These are phyloP conservation scores for Drosophila eohydei DNA, from an alignment of 2,888 invertebrate genomes.

Conservation along the genomic window DNA sequence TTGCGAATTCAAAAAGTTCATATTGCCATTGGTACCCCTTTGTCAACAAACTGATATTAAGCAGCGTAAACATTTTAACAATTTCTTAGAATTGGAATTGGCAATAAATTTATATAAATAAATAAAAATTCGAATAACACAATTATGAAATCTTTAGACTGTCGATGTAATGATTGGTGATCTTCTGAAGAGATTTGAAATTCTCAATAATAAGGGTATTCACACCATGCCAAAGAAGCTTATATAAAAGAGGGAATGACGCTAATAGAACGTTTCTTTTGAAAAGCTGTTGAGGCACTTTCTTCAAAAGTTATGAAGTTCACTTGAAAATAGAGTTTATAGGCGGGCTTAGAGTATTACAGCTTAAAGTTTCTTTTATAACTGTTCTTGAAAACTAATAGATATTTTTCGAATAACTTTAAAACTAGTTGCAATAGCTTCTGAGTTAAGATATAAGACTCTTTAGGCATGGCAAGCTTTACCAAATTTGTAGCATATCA, in stretches of 20 bases:
- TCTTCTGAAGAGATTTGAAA: not conserved
- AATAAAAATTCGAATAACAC: not conserved
- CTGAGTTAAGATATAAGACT: too few relatives aligned
- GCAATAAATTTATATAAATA: not conserved
- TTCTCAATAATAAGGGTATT: conserved; percentile 20
- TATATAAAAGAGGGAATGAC: not conserved
- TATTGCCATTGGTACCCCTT: too few relatives aligned
- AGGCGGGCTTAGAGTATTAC: not conserved
- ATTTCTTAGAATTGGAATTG: not conserved
- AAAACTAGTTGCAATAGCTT: too few relatives aligned
- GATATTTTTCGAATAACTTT: not conserved
- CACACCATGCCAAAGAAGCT: conserved; percentile 6
- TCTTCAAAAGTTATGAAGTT: not conserved
- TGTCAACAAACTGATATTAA: not conserved
- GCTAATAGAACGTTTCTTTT: not conserved
- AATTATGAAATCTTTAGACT: not conserved
- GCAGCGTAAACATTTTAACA: not conserved
- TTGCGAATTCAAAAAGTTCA: too few relatives aligned
- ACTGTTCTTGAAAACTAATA: not conserved
- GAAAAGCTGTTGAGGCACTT: not conserved
- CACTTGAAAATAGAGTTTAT: not conserved
- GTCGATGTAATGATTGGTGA: not conserved
- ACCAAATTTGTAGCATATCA: too few relatives aligned
- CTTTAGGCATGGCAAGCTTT: too few relatives aligned
- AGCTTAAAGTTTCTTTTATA: not conserved